Evolutionary conservation across 2,113 vertebrate genomes (phyloP).

Genomic region (Brachyhypopomus occidentalis): DNA sequence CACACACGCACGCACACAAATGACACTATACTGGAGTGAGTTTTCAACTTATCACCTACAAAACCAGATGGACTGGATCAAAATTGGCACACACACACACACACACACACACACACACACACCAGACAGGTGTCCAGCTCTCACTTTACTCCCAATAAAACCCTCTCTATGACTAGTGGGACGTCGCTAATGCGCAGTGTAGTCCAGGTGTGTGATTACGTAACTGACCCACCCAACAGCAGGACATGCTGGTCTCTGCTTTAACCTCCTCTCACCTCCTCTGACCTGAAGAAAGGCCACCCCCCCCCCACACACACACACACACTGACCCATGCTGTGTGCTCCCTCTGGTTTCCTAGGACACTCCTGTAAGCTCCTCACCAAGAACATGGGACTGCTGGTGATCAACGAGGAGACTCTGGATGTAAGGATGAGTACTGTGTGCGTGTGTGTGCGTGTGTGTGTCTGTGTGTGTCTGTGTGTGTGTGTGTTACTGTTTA

Average conservation of each 20-base stretch:
- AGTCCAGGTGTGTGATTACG: background rate
- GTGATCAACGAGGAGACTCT: constrained; percentile 95
- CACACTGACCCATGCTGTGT: background rate
- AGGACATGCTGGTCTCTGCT: background rate
- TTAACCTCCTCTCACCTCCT: background rate
- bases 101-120: background rate
- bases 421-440: constrained; percentile 84
- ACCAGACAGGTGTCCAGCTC: background rate
- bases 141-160: background rate
- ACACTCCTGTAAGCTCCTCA: constrained; percentile 94
- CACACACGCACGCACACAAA: constrained; percentile 22
- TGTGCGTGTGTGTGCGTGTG: background rate
- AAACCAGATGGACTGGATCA: background rate
- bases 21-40: constrained; percentile 55
- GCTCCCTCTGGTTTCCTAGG: constrained; percentile 71
- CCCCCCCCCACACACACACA: background rate
- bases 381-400: constrained; percentile 96
- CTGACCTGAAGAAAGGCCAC: constrained; percentile 2
- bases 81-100: background rate
- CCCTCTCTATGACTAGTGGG: background rate
- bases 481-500: constrained; percentile 7
- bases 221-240: background rate
- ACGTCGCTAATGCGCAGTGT: background rate
- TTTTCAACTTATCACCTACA: constrained; percentile 61
- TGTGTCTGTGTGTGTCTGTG: background rate